Base-by-base conservation (phyloP, 2,797 vertebrate genomes). In the Oreonectes daqikongensis region DNA sequence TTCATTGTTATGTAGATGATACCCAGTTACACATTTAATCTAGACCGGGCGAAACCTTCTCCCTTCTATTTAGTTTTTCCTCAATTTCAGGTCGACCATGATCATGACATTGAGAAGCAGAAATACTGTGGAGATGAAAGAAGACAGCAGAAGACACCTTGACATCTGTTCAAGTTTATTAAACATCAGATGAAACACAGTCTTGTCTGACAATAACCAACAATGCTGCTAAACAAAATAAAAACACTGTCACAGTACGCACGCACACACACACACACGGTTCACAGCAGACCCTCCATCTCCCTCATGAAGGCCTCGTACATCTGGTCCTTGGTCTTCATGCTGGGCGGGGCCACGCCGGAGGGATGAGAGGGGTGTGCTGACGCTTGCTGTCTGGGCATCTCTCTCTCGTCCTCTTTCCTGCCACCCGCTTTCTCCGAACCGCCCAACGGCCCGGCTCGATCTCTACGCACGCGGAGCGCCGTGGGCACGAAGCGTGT, bases 241-340 rank as follows among this genome's bases (percentile, higher is more conserved):
- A 15, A 69, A 53, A 52, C 1, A 2, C 5, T n/a, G 17, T 7
- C 44, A 48, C 44, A 48, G 44, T 50, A 50, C n/a, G n/a, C n/a
- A n/a, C n/a, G n/a, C 10, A 17, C 3, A 44, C 15, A 44, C 12
- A 17, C 42, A 44, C 2, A 44, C 17, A 50, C 5, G 48, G 7
- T 20, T 50, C 88, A 98, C 84, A 99, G 95, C 9, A 99, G 93
- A 79, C 98, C 96, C 85, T 99, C 95, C 97, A 99, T 99, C 89
- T 99, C 98, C 79, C 97, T 96, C 98, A 99, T 99, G 86, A 99
- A 99, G 26, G 96, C 96, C 90, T 99, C 98, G 84, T 99, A 99
- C 78, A 98, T 94, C 86, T 99, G 96, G 92, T 99, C 97, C 90
- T 99, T 99, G 72, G 97, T 99, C 91, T 98, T 96, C 92, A 98